phyloP scores from a whole-genome alignment of 2,888 invertebrate species.

The Drosophila prolongata region DNA sequence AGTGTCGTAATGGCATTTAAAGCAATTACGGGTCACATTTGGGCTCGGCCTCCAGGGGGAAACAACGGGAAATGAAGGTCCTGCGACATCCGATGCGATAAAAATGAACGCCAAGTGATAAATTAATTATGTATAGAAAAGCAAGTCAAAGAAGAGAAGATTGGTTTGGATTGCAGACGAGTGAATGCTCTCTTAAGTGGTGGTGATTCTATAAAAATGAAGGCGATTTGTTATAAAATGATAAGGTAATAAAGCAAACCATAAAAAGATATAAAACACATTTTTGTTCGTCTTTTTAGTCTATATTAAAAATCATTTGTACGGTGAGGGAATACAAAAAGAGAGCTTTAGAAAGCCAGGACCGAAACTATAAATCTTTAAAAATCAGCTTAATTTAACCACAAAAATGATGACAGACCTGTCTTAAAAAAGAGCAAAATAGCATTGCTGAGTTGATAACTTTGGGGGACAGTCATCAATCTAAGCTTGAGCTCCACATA shows the following conservation, averaged over 20 bases:
- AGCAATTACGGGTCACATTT: constrained; percentile 79
- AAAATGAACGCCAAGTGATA: constrained; percentile 54
- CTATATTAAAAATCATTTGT: too few relatives aligned
- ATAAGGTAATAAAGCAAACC: too few relatives aligned
- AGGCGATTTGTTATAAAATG: too few relatives aligned
- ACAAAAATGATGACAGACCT: too few relatives aligned
- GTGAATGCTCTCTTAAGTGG: not conserved
- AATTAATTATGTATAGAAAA: constrained; percentile 50
- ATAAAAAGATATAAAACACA: too few relatives aligned
- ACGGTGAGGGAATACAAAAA: too few relatives aligned
- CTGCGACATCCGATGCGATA: constrained; percentile 69
- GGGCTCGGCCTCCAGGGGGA: constrained; percentile 35
- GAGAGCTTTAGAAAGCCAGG: too few relatives aligned
- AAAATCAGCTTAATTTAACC: not conserved
- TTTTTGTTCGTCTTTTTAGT: too few relatives aligned
- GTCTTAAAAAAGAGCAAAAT: not conserved
- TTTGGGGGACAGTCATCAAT: not conserved
- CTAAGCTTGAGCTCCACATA: not conserved
- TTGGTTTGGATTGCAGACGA: not conserved
- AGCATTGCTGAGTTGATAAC: not conserved
- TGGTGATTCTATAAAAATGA: too few relatives aligned
- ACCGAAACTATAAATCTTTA: too few relatives aligned
- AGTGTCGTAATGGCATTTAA: constrained; percentile 82
- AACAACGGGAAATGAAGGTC: constrained; percentile 62
- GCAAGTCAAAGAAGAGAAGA: not conserved